phyloP scores from a whole-genome alignment of 2,113 vertebrate genomes.

The Crotophaga sulcirostris region DNA sequence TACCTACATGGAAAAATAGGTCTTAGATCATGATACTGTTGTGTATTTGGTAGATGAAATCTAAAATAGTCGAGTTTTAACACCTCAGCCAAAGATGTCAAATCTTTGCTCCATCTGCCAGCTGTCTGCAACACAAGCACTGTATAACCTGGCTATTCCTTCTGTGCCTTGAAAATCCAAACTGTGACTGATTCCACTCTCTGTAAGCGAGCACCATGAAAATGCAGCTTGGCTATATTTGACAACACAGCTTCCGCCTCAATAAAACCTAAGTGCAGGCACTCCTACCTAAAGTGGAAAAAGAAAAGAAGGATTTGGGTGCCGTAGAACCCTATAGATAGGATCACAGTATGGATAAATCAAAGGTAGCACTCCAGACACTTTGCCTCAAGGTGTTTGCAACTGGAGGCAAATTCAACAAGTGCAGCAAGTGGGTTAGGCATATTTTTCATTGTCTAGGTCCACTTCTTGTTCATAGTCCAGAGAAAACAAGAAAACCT shows the following conservation, averaged over 20 bases:
- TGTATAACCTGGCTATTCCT: neutral
- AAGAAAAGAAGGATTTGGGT: neutral
- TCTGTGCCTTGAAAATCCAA: neutral
- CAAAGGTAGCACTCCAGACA: neutral
- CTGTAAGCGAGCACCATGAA: neutral
- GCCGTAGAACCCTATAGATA: neutral
- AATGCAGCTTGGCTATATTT: neutral
- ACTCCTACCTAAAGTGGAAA: neutral
- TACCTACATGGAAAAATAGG: neutral
- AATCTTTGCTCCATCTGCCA: neutral
- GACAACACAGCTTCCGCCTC: neutral
- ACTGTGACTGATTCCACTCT: neutral
- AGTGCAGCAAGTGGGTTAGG: neutral
- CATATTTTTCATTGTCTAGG: neutral
- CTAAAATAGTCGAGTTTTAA: neutral
- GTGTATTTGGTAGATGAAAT: too few species aligned
- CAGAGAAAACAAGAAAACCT: neutral
- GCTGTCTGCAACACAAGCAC: neutral
- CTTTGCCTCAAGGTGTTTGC: neutral
- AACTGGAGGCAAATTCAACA: neutral
- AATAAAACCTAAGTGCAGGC: neutral
- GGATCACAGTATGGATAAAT: neutral
- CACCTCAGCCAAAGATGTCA: neutral
- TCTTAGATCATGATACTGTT: fast-evolving
- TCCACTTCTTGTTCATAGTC: neutral